Base-by-base conservation (phyloP, 2,797 vertebrate species). In the Geotrypetes seraphini region DNA sequence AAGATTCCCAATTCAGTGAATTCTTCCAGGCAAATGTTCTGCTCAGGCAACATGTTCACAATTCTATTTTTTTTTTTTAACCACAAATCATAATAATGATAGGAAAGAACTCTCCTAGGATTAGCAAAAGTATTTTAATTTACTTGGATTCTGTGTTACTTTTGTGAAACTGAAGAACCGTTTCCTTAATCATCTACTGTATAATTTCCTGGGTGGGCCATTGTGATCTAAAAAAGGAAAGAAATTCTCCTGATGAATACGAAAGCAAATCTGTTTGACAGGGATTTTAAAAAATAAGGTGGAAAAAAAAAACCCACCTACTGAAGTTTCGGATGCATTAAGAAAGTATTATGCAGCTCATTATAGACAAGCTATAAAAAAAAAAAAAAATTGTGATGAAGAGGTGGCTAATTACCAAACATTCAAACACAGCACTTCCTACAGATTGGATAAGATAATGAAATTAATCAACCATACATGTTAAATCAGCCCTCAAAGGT, bases 401-500 rank as follows among this genome's bases (percentile, higher is more conserved):
- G 50, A 57, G 28, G 40, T 42, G 20, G 36, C 27, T 69, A 33
- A 46, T 58, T 46, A 20, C 25, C 36, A 19, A 22, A n/a, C 37
- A 40, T 28, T 62, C 29, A 41, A 27, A 28, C 12, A 39, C 4
- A 53, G 19, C 10, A 28, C 36, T 64, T 56, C 24, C 46, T 43
- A 28, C 29, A 44, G 21, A 42, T 35, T 32, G 36, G 47, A 19
- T 33, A 18, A 10, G 7, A 47, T 60, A 31, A 47, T 49, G 36
- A 45, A 65, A 41, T 53, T 49, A 59, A 47, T 47, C 47, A 50
- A 37, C 27, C 28, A 16, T 35, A 36, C 16, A 16, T 31, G 24
- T 44, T 36, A 52, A 53, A 51, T 60, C 47, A 56, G 37, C 16
- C 30, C 31, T 53, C 36, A 49, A 45, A 69, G 28, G 35, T 60